Evolutionary conservation across 2,888 invertebrate species (phyloP), one percentile per base, ranked within the genome.

Genomic region (Syrphus vitripennis): DNA sequence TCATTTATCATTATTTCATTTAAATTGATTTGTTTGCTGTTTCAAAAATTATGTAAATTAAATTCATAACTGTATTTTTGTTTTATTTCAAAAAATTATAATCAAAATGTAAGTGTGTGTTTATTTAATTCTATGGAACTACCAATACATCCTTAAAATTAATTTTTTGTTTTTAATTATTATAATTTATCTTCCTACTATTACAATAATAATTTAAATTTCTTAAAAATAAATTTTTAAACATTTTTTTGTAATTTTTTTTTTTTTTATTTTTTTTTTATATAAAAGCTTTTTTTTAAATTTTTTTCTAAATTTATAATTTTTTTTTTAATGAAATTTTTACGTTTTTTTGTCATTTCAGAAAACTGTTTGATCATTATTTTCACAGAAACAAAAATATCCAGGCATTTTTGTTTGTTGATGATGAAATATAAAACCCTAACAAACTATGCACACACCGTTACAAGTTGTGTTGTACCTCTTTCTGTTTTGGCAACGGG

Each of bases 191-290:
- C 9, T 26, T 50, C 40, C 57, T 57, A 55, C 42, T 45, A 29
- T 57, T 70, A 37, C 50, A 67, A 72, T 50, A 34, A 34, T 34
- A 50, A 26, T 75, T 65, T 55, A 76, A 76, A 53, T 31, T 77
- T 61, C 84, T 84, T 84, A 84, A 81, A 84, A 84, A 72, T 84
- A 84, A 69, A 80, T 77, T 65, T 2, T 40, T 31, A 59, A 79
- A 63, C 53, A 34, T 34, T 48, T 67, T 34, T 31, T 3, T 74
- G 21, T 61, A 79, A 78, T 70, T 83, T 14, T 14, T 21, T 40
- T 67, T 57, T 29, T 50, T 12, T 63, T 55, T 59, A 48, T 50
- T 16, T 45, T 40, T 70, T 50, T 75, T 84, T 81, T 71, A 72
- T 84, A 84, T 69, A 84, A 84, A 84, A 84, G 76, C 24, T 65